Evolutionary conservation across 2,113 vertebrate species (phyloP).

Genomic region (Ploceus nigricollis): DNA sequence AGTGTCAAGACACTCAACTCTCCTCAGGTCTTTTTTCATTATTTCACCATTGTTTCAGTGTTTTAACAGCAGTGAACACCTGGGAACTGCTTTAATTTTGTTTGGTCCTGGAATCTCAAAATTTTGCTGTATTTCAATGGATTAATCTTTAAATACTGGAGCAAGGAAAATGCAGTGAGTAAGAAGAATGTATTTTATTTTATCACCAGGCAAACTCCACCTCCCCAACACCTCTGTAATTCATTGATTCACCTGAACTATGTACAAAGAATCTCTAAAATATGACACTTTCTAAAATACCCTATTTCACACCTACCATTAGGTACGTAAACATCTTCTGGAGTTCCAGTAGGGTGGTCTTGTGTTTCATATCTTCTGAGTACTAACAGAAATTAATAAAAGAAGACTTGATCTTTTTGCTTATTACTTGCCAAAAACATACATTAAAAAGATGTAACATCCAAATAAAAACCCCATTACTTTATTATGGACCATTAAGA

Average conservation of each 20-base stretch:
- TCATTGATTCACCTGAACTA: background rate
- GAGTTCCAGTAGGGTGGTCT: constrained; percentile 95
- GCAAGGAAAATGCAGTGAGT: background rate
- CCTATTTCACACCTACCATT: constrained; percentile 81
- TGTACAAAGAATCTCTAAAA: background rate
- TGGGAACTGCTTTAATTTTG: background rate
- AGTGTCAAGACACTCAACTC: background rate
- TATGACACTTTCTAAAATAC: background rate
- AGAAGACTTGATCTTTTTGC: background rate
- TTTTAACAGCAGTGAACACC: background rate
- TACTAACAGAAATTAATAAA: constrained; percentile 77
- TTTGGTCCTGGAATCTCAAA: background rate
- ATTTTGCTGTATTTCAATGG: background rate
- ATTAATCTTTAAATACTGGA: background rate
- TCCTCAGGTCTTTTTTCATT: background rate
- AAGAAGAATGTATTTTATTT: background rate
- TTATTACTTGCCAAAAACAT: background rate
- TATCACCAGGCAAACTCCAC: background rate
- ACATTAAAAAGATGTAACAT: background rate
- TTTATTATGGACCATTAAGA: background rate
- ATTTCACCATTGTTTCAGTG: background rate
- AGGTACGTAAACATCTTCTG: constrained; percentile 99
- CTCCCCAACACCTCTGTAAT: background rate
- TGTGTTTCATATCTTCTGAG: constrained; percentile 98
- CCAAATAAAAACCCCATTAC: background rate